These are phyloP conservation scores for Trachelus troglodyta DNA, from an alignment of 2,888 invertebrate genomes.

Conservation along the genomic window DNA sequence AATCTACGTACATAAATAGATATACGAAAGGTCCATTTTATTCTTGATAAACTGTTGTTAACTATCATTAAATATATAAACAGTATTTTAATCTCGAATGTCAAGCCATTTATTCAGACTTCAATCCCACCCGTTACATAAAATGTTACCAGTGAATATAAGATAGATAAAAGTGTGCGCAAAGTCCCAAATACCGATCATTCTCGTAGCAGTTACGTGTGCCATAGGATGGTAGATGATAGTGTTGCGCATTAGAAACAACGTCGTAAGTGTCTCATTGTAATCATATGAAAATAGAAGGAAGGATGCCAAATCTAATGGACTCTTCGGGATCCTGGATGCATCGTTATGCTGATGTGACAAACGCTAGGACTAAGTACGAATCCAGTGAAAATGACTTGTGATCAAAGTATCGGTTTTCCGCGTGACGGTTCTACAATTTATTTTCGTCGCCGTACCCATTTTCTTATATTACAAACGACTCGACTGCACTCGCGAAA, in stretches of 20 bases:
- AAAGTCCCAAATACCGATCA: neutral
- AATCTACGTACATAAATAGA: neutral
- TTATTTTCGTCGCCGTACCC: neutral
- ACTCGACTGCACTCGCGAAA: neutral
- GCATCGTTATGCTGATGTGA: conserved; percentile 14
- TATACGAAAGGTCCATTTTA: neutral
- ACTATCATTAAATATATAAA: neutral
- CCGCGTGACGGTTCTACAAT: neutral
- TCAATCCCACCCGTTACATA: neutral
- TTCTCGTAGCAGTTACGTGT: neutral
- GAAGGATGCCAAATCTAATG: neutral
- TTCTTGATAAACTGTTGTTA: neutral
- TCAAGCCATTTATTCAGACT: neutral
- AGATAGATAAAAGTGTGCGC: neutral
- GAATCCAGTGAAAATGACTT: conserved; percentile 53
- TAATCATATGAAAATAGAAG: neutral
- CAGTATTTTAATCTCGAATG: neutral
- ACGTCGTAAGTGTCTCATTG: neutral
- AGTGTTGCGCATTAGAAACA: neutral
- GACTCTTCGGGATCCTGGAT: neutral
- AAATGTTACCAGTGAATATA: neutral
- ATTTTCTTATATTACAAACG: conserved; percentile 5
- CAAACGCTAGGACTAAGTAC: conserved; percentile 58
- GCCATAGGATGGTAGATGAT: neutral
- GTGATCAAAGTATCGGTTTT: conserved; percentile 51